phyloP scores from a whole-genome alignment of 2,888 invertebrate species.

The Hyalella azteca region DNA sequence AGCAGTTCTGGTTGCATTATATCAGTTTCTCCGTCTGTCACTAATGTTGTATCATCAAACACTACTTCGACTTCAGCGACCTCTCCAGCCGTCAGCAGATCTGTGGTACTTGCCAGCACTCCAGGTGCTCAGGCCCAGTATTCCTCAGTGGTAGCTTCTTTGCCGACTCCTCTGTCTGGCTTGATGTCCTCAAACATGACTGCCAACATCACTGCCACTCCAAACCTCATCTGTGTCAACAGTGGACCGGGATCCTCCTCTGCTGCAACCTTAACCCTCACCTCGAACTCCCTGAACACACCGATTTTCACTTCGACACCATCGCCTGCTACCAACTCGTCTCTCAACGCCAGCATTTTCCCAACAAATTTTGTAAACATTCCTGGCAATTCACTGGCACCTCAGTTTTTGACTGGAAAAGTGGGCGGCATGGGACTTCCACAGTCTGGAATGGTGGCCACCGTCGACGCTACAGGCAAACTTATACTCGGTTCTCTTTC shows the following conservation, averaged over 20 bases:
- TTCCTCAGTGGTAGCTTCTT: background rate
- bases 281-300: constrained; percentile 9
- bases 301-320: background rate
- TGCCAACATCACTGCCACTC: constrained; percentile 36
- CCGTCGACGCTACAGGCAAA: constrained; percentile 32
- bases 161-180: background rate
- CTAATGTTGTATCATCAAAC: background rate
- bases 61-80: constrained; percentile 5
- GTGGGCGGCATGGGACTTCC: background rate
- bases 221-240: constrained; percentile 39
- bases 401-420: constrained; percentile 9
- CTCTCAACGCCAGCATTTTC: constrained; percentile 1
- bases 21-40: constrained; percentile 6
- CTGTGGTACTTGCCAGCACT: constrained; percentile 10
- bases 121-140: constrained; percentile 33
- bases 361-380: constrained; percentile 10
- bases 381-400: constrained; percentile 5
- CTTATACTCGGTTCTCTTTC: background rate
- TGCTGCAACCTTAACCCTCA: background rate
- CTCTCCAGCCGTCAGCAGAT: constrained; percentile 19
- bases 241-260: constrained; percentile 17
- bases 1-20: constrained; percentile 7
- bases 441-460: constrained; percentile 20
- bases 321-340: background rate
- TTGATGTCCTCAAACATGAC: background rate